Evolutionary conservation across 2,113 vertebrate genomes (phyloP).

Genomic region (Haliaeetus leucogaster): DNA sequence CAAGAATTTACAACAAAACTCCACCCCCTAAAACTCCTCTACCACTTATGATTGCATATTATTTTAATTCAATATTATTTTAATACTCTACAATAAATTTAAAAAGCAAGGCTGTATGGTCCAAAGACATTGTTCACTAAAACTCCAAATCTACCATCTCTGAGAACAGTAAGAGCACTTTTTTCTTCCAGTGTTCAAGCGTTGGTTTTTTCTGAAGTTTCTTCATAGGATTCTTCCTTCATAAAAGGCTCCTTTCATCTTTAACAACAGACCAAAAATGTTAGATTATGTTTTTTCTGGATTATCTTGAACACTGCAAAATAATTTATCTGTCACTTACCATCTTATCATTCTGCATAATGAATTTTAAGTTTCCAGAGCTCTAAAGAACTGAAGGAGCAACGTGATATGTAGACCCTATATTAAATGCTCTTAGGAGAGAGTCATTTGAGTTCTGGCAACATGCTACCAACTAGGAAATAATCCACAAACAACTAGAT

Average conservation of each 20-base stretch:
- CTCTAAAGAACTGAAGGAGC: background rate
- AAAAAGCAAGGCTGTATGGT: background rate
- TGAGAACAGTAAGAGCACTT: background rate
- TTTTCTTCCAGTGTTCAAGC: background rate
- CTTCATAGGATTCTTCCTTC: background rate
- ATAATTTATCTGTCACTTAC: background rate
- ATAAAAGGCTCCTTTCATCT: background rate
- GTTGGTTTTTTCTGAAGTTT: accelerated
- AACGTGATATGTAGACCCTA: accelerated
- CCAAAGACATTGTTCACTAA: background rate
- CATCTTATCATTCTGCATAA: background rate
- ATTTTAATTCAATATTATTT: background rate
- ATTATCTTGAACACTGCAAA: background rate
- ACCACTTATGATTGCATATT: background rate
- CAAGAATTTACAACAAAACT: background rate
- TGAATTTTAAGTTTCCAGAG: background rate
- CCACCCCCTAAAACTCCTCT: background rate
- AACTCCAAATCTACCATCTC: background rate
- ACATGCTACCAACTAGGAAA: background rate
- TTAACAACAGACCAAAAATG: background rate
- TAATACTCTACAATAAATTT: background rate
- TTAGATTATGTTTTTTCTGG: background rate
- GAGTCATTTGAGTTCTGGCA: background rate
- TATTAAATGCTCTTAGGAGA: background rate
- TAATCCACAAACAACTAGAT: background rate